Conservation (phyloP, 2,888 invertebrate species). For the Saturnia japonica region DNA sequence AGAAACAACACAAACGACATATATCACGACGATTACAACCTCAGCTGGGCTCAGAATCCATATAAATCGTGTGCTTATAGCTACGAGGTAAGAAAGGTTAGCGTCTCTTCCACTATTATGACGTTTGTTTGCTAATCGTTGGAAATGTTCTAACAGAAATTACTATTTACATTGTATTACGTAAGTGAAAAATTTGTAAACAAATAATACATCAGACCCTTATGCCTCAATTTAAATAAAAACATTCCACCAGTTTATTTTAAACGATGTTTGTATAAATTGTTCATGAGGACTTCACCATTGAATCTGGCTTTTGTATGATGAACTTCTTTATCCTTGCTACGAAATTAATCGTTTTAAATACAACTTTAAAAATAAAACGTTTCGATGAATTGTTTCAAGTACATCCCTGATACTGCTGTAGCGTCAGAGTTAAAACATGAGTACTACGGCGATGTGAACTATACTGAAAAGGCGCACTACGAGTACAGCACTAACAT, state of each 20-base stretch:
- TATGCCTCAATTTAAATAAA: too few species aligned
- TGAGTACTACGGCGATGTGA: constrained; percentile 42
- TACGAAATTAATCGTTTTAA: neutral
- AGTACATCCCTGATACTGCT: constrained; percentile 45
- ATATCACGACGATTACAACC: constrained; percentile 54
- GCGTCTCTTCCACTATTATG: neutral
- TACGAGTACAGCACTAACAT: constrained; percentile 32
- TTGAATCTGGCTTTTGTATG: too few species aligned
- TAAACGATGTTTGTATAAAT: neutral
- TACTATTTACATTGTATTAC: neutral
- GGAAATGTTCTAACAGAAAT: neutral
- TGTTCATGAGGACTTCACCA: too few species aligned
- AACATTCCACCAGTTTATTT: neutral
- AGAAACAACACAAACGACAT: constrained; percentile 46
- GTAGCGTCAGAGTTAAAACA: constrained; percentile 42
- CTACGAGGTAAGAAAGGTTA: constrained; percentile 45
- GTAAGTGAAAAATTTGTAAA: too few species aligned
- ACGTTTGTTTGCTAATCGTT: neutral
- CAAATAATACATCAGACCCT: too few species aligned
- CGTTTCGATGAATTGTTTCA: constrained; percentile 21
- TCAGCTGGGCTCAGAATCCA: constrained; percentile 53
- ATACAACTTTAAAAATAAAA: neutral
- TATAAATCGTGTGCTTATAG: constrained; percentile 45
- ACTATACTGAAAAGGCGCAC: constrained; percentile 27
- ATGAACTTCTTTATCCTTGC: neutral